Base-by-base conservation (phyloP, 1,140 invertebrate genomes). In the Lethrus apterus region DNA sequence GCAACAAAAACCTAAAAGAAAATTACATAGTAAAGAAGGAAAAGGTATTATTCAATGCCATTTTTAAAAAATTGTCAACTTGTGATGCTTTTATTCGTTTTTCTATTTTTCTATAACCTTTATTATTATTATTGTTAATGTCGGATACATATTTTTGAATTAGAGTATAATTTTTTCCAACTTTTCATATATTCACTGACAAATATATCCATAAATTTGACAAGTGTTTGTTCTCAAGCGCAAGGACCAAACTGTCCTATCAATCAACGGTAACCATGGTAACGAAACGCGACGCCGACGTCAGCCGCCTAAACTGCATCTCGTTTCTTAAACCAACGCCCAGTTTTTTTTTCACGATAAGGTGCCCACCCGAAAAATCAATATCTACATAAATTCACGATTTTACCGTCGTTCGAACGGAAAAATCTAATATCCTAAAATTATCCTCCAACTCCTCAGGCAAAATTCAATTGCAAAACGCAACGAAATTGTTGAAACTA, bases 291-390 rank as follows among this genome's bases (percentile, higher is more conserved):
- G 51, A 55, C 56, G 58, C 58, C 58, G 51, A 51, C 56, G 52
- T 54, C 56, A 51, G 44, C 40, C 50, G 52, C 56, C 50, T 52
- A 58, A 58, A 56, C 54, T 58, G 54, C 57, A 58, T 58, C 57
- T 46, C 50, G 53, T 41, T 56, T 54, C 60, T 62, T 60, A 56
- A 62, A 62, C 56, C 60, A 60, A 62, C 60, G 60, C 60, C 60
- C 60, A 56, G 55, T 56, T 60, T 62, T 61, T 62, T 62, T 58
- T 21, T 21, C 40, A 51, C 51, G 50, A 55, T 57, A 59, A 57
- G 51, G 57, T 53, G 55, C 51, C 56, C 58, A 51, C 52, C 49
- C 48, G 55, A 60, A 62, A 55, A 62, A 60, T 62, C 60, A 57
- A 62, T 63, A 60, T 42, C 46, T 54, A 56, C 50, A 56, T 59